These are phyloP conservation scores for Rissa tridactyla DNA, from an alignment of 2,113 vertebrate species.

Conservation along the genomic window DNA sequence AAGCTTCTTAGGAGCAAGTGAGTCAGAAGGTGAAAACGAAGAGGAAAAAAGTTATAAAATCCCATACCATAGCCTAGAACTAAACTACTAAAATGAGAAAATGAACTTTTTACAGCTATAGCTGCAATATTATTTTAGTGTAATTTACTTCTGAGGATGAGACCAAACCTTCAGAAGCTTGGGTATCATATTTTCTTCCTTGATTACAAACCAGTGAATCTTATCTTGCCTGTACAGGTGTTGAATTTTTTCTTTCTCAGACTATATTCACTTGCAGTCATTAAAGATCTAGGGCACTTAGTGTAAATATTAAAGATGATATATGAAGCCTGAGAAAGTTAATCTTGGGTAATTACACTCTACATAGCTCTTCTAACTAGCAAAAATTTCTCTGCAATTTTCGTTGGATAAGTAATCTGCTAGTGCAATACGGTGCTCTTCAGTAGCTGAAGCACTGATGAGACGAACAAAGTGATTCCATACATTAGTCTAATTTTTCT, in stretches of 20 bases:
- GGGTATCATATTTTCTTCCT: neutral
- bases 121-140: neutral
- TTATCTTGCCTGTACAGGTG: neutral
- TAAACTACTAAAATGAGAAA: neutral
- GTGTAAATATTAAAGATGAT: conserved; percentile 30
- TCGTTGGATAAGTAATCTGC: neutral
- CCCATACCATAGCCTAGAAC: neutral
- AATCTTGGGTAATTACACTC: conserved; percentile 8
- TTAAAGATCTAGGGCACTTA: neutral
- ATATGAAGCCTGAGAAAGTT: conserved; percentile 21
- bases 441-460: neutral
- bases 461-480: neutral
- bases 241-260: neutral
- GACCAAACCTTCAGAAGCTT: neutral
- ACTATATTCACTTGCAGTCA: neutral
- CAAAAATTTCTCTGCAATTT: neutral
- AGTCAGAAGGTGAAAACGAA: conserved; percentile 26
- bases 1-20: neutral
- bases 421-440: neutral
- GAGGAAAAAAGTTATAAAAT: neutral
- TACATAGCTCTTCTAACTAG: neutral
- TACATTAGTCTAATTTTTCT: neutral
- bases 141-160: neutral
- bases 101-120: neutral
- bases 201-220: conserved; percentile 12